Conservation (phyloP, 1,140 invertebrate species). For the Neuroterus valhalla region DNA sequence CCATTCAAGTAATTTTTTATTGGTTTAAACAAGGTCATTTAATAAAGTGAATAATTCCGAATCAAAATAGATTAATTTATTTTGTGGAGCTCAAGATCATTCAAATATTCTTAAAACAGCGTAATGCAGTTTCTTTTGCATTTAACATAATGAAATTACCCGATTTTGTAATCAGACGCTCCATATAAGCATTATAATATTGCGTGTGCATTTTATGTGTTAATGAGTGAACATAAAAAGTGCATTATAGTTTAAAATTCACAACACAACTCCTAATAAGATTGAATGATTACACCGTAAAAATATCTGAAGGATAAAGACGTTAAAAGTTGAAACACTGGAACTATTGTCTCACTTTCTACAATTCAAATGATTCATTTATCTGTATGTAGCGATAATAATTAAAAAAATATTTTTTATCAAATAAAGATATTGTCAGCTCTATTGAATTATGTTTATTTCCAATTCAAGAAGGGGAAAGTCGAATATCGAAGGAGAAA, state of each 20-base stretch:
- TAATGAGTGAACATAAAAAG: constrained; percentile 4
- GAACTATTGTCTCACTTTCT: not conserved
- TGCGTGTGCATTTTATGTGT: not conserved
- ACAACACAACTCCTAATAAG: constrained; percentile 12
- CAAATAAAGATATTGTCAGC: no score
- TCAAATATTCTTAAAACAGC: no score
- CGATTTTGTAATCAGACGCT: not conserved
- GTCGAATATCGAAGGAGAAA: not conserved
- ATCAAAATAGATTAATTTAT: no score
- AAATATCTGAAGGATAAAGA: not conserved
- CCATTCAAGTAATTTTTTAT: no score
- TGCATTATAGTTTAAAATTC: constrained; percentile 1
- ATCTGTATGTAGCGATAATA: no score
- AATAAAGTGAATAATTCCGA: no score
- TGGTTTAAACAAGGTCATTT: no score
- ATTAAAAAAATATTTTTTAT: no score
- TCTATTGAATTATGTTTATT: not conserved
- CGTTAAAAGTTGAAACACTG: not conserved
- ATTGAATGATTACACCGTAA: not conserved
- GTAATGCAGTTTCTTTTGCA: not conserved
- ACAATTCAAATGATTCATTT: no score
- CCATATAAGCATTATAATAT: not conserved
- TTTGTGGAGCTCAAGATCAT: no score
- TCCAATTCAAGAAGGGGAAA: not conserved
- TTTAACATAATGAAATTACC: not conserved